Evolutionary conservation across 2,888 invertebrate species (phyloP).

Genomic region (Panzeria rudis): DNA sequence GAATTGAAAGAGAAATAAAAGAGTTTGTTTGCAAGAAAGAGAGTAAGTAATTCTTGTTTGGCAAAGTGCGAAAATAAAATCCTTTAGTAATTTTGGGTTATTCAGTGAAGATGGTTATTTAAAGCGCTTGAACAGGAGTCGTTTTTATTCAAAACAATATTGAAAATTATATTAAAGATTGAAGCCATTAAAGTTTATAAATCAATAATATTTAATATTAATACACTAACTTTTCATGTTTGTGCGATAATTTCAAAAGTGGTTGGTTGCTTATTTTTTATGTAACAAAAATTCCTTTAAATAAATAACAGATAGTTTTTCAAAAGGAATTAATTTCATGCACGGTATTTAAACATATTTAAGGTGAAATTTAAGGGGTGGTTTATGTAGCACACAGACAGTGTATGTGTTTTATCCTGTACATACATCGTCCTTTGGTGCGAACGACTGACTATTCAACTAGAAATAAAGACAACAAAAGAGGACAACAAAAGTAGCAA

Average conservation of each 20-base stretch:
- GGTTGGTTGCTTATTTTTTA: neutral
- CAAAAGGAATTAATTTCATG: neutral
- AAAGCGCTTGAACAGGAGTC: slow-evolving; percentile 28
- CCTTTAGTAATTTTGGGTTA: slow-evolving; percentile 69
- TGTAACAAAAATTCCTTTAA: slow-evolving; percentile 31
- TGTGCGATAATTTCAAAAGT: neutral
- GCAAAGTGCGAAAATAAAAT: slow-evolving; percentile 46
- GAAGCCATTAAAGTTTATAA: neutral
- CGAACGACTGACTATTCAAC: slow-evolving; percentile 39
- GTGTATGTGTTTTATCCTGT: slow-evolving; percentile 55
- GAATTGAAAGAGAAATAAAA: neutral
- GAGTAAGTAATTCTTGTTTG: slow-evolving; percentile 12
- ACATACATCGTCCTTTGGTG: slow-evolving; percentile 44
- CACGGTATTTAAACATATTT: slow-evolving; percentile 11
- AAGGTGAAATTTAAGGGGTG: slow-evolving; percentile 55
- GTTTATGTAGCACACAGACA: slow-evolving; percentile 49
- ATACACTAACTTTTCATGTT: neutral
- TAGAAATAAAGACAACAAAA: slow-evolving; percentile 53
- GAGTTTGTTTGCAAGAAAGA: neutral
- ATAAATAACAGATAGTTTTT: neutral
- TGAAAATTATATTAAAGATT: neutral
- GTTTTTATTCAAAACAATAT: neutral
- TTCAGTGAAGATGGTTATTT: slow-evolving; percentile 55
- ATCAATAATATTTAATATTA: slow-evolving; percentile 29
- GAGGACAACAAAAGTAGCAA: slow-evolving; percentile 28